phyloP scores from a whole-genome alignment of 1,140 invertebrate species.

The Coelopa frigida region DNA sequence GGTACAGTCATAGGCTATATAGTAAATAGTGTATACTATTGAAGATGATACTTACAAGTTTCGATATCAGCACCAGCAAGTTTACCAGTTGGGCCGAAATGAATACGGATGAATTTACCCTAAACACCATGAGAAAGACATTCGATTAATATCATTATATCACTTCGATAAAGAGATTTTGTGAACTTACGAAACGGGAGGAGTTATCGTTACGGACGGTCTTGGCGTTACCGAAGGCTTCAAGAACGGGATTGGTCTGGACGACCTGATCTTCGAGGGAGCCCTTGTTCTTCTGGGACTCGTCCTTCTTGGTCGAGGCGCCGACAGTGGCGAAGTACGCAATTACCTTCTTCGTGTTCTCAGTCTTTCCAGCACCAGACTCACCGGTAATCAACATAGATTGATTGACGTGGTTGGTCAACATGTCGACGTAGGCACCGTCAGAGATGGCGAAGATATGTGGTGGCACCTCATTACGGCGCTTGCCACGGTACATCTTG shows the following conservation, averaged over 20 bases:
- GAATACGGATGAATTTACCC: slow-evolving; percentile 99
- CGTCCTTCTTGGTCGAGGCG: slow-evolving; percentile 74
- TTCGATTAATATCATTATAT: not conserved
- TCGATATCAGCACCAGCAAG: slow-evolving; percentile 99
- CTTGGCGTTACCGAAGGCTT: slow-evolving; percentile 99
- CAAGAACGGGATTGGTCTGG: slow-evolving; percentile 97
- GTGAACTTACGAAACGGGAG: slow-evolving; percentile 90
- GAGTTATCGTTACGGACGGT: slow-evolving; percentile 99
- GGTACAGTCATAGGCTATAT: not conserved
- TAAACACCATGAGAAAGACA: slow-evolving; percentile 37
- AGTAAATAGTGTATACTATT: not conserved
- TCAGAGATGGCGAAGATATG: slow-evolving; percentile 99
- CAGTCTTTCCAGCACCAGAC: slow-evolving; percentile 99
- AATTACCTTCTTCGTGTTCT: slow-evolving; percentile 99
- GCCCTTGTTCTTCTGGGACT: slow-evolving; percentile 62
- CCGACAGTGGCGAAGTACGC: slow-evolving; percentile 95
- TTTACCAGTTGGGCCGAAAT: slow-evolving; percentile 98
- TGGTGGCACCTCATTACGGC: slow-evolving; percentile 98
- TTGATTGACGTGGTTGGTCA: slow-evolving; percentile 95
- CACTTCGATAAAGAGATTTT: not conserved
- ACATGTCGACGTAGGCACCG: slow-evolving; percentile 99
- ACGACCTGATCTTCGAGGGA: slow-evolving; percentile 97
- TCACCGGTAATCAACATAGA: slow-evolving; percentile 99
- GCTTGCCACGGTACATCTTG: slow-evolving; percentile 96
- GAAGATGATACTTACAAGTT: slow-evolving; percentile 78